phyloP scores from a whole-genome alignment of 2,888 invertebrate genomes.

The Mesochorus sp. region DNA sequence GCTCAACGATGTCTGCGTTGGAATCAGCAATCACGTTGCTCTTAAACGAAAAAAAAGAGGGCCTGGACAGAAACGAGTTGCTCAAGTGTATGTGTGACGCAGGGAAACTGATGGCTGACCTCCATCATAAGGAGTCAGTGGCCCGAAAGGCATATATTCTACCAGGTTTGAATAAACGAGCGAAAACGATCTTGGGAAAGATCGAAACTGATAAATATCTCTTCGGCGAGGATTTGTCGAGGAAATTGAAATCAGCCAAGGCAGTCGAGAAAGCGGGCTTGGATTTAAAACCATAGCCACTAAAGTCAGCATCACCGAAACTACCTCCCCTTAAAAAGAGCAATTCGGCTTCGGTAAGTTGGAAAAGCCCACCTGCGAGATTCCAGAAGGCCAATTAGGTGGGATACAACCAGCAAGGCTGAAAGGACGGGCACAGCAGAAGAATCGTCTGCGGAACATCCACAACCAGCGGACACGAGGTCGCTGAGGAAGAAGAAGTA shows the following conservation, averaged over 20 bases:
- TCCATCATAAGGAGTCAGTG: constrained; percentile 14
- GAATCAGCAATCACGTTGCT: constrained; percentile 44
- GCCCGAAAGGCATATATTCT: constrained; percentile 37
- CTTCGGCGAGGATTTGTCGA: constrained; percentile 47
- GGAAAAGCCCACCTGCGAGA: too few relatives aligned
- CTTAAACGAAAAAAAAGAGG: constrained; percentile 27
- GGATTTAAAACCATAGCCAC: constrained; percentile 19
- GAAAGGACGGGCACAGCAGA: constrained; percentile 28
- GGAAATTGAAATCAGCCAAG: constrained; percentile 27
- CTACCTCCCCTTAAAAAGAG: not conserved
- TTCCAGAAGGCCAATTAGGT: too few relatives aligned
- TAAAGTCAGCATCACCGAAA: constrained; percentile 7
- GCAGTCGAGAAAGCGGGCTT: constrained; percentile 31
- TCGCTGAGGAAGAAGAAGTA: constrained; percentile 29
- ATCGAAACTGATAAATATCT: constrained; percentile 32
- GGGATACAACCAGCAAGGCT: too few relatives aligned
- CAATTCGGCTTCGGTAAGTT: constrained; percentile 2
- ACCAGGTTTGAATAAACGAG: constrained; percentile 17
- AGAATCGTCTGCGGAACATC: constrained; percentile 17
- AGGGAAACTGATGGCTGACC: constrained; percentile 29
- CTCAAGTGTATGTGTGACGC: constrained; percentile 38
- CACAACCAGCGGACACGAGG: constrained; percentile 28
- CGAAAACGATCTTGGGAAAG: constrained; percentile 27
- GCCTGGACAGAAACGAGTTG: constrained; percentile 24
- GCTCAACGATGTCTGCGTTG: constrained; percentile 47